Base-by-base conservation (phyloP, 2,113 vertebrate species). In the Eptesicus fuscus region DNA sequence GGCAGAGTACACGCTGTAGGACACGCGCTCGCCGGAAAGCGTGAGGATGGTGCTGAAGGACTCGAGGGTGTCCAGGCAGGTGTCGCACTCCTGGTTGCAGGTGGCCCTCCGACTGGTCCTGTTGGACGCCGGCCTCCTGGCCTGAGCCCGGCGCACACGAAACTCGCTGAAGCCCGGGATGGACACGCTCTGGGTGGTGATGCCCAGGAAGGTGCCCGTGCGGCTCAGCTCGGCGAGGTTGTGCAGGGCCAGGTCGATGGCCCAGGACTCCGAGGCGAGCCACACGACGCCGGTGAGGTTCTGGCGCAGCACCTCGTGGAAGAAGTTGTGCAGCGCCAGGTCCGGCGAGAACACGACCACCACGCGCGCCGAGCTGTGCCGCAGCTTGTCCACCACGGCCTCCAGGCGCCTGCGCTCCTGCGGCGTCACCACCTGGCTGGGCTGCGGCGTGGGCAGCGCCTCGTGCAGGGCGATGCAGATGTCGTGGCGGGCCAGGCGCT, bases 181-280 rank as follows among this genome's bases (percentile, higher is more conserved):
- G 44, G 82, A 9, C n/a, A 97, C 93, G 0, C 79, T 90, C 96
- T 98, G 97, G 35, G 98, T 25, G 0, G 98, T 97, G 49, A 99
- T 28, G 1, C 99, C 99, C 0, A 99, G 67, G 70, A 99, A 98
- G 9, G 98, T 99, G 73, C 99, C 99, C 0, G 98, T 96, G 9
- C 71, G 98, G 28, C 88, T 94, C 85, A 99, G 98, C 30, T 98
- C 96, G 0, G 97, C 78, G 20, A 99, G 91, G 7, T 35, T 65
- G 47, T 98, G 98, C 87, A 99, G 96, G 6, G 88, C 67, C 1
- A 96, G 98, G 11, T 99, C 97, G 0, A 97, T 94, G 0, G 99
- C 98, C 98, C 99, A 99, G 94, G 99, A 99, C 97, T 99, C 99
- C 0, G 98, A 98, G 9, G 98, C 99, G 0, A 99, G 98, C 99